Evolutionary conservation across 2,888 invertebrate genomes (phyloP).

Genomic region (Sussaba pulchella): DNA sequence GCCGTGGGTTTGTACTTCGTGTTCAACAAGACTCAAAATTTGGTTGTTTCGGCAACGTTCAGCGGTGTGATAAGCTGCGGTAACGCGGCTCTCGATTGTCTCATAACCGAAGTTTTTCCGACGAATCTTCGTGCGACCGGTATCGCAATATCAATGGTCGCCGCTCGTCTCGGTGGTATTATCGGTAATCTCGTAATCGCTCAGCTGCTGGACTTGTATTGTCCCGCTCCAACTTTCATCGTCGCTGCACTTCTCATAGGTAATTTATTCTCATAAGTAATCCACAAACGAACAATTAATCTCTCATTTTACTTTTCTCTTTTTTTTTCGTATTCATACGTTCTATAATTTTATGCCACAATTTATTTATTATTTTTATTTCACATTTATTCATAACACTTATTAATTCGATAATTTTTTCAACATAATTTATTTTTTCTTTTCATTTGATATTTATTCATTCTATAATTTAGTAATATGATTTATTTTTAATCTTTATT

Average conservation of each 20-base stretch:
- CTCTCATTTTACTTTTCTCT: too few relatives aligned
- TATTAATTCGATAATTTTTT: too few relatives aligned
- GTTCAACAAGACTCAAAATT: slow-evolving; percentile 92
- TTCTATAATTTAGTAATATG: too few relatives aligned
- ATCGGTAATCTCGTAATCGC: slow-evolving; percentile 96
- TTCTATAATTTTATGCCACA: too few relatives aligned
- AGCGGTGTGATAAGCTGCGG: slow-evolving; percentile 95
- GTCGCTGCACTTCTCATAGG: slow-evolving; percentile 93
- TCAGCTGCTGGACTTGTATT: slow-evolving; percentile 93
- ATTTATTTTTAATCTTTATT: slow-evolving; percentile 17
- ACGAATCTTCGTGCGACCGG: slow-evolving; percentile 96
- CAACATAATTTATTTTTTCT: too few relatives aligned
- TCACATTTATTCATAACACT: not conserved
- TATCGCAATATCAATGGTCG: slow-evolving; percentile 95
- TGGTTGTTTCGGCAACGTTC: slow-evolving; percentile 93
- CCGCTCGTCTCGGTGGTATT: slow-evolving; percentile 95
- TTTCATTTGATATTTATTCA: too few relatives aligned
- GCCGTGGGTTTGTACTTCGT: slow-evolving; percentile 95
- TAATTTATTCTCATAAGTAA: slow-evolving; percentile 69
- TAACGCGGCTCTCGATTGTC: slow-evolving; percentile 95
- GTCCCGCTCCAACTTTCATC: slow-evolving; percentile 96
- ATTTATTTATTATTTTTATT: not conserved
- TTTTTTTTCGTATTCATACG: too few relatives aligned
- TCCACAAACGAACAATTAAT: not conserved
- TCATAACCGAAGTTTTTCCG: slow-evolving; percentile 97